Conservation (phyloP, 2,888 invertebrate genomes). For the Phengaris arion region DNA sequence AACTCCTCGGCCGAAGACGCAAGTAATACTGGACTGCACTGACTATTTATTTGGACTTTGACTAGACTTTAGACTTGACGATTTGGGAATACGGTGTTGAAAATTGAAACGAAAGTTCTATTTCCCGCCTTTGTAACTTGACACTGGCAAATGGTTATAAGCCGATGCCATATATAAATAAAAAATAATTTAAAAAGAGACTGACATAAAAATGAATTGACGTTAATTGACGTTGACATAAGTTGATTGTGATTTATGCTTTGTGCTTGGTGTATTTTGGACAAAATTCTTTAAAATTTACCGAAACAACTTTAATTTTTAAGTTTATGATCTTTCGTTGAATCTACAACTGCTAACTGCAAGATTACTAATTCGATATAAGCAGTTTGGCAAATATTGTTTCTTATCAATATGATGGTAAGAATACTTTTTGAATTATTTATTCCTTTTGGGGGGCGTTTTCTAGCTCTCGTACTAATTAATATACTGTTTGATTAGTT, state of each 20-base stretch:
- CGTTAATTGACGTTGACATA: neutral
- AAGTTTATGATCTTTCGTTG: neutral
- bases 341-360: neutral
- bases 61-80: too few relatives aligned
- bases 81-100: too few relatives aligned
- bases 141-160: too few relatives aligned
- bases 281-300: neutral
- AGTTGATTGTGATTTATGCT: neutral
- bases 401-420: neutral
- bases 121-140: too few relatives aligned
- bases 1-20: too few relatives aligned
- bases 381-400: neutral
- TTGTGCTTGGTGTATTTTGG: neutral
- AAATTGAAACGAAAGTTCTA: too few relatives aligned
- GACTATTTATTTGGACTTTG: too few relatives aligned
- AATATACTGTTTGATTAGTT: neutral
- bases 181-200: too few relatives aligned
- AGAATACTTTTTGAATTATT: constrained; percentile 1
- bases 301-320: neutral
- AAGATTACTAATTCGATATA: neutral
- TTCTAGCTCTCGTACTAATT: neutral
- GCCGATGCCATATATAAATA: too few relatives aligned
- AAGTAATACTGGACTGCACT: too few relatives aligned
- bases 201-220: too few relatives aligned
- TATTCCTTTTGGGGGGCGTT: constrained; percentile 23